Conservation (phyloP, 2,888 invertebrate species). For the Abscondita cerata region DNA sequence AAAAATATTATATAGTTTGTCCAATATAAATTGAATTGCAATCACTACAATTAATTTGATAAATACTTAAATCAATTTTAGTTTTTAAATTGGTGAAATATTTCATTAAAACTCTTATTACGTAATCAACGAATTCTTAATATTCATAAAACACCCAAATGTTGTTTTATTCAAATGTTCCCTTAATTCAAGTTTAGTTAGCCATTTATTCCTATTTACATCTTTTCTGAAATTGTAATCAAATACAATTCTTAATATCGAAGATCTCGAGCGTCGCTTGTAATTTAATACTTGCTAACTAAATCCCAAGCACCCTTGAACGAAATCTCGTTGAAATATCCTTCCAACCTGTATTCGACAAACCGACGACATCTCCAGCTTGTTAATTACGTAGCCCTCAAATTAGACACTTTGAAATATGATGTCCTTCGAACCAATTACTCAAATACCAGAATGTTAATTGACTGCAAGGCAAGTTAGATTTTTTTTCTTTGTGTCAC, state of each 20-base stretch:
- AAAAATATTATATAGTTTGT: too few relatives aligned
- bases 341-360: slow-evolving; percentile 30
- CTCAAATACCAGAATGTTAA: slow-evolving; percentile 51
- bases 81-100: too few relatives aligned
- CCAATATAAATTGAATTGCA: too few relatives aligned
- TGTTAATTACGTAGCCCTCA: slow-evolving; percentile 50
- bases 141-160: too few relatives aligned
- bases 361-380: slow-evolving; percentile 43
- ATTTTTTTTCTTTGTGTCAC: background rate
- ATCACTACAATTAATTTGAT: too few relatives aligned
- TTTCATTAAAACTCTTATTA: too few relatives aligned
- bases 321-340: slow-evolving; percentile 29
- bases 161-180: too few relatives aligned
- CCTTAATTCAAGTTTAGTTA: too few relatives aligned
- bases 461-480: slow-evolving; percentile 46
- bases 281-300: slow-evolving; percentile 36
- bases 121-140: too few relatives aligned
- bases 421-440: slow-evolving; percentile 53
- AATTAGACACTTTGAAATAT: slow-evolving; percentile 55
- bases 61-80: too few relatives aligned
- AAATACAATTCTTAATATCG: slow-evolving; percentile 12
- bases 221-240: too few relatives aligned
- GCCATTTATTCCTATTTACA: too few relatives aligned
- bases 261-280: slow-evolving; percentile 28
- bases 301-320: slow-evolving; percentile 26